Percentiles rank a stretch among this genome's conserved stretches.
Evolutionary conservation across 2,797 vertebrate genomes (phyloP).

Genomic region (Sebastes taczanowskii): DNA sequence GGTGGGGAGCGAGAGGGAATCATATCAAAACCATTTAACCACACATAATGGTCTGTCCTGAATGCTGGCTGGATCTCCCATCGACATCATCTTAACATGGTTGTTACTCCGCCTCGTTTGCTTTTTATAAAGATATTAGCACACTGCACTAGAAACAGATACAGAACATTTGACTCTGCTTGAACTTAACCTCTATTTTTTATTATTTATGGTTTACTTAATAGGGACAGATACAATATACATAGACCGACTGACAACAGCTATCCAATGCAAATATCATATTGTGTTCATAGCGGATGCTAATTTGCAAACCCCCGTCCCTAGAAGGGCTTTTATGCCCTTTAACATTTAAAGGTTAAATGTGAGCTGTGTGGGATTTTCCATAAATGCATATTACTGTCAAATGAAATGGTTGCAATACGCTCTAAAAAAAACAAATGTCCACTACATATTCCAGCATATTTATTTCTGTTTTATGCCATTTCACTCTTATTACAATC

Average conservation of each 20-base stretch:
- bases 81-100: constrained; percentile 42
- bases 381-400: not conserved
- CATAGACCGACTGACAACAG: not conserved
- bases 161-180: constrained; percentile 5
- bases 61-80: constrained; percentile 32
- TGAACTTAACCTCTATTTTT: constrained; percentile 11
- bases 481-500: not conserved
- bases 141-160: constrained; percentile 19
- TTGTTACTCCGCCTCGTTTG: constrained; percentile 58
- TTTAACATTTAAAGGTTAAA: constrained; percentile 32
- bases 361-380: not conserved
- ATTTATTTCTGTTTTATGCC: not conserved
- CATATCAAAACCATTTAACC: constrained; percentile 55
- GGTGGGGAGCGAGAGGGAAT: constrained; percentile 30
- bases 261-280: not conserved
- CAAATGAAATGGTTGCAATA: not conserved
- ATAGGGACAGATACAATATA: not conserved
- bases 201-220: not conserved
- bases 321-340: not conserved
- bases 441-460: not conserved
- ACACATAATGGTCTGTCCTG: constrained; percentile 39
- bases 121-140: constrained; percentile 45
- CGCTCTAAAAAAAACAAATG: not conserved
- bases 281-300: not conserved
- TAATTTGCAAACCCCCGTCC: not conserved